Evolutionary conservation across 64 coral and sea anemone species (phyloP), one percentile per base, ranked within the genome.

Genomic region (Montipora foliosa): DNA sequence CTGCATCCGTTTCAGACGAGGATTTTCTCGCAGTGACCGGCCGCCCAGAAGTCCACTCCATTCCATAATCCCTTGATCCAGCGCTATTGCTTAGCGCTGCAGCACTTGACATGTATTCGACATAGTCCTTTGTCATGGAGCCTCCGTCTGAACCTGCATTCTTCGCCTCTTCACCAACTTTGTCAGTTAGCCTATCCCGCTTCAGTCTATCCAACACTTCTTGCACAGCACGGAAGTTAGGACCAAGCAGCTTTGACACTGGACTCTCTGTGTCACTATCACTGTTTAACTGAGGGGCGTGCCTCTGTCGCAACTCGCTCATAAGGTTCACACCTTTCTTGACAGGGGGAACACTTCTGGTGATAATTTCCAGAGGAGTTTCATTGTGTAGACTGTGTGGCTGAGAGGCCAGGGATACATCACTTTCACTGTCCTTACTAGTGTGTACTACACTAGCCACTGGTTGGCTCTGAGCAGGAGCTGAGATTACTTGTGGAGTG

Each of bases 161-260:
- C 1, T 86, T 64, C 16, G 47, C 66, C 8, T 86, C 45, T 22
- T 72, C 82, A 71, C 48, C 87, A 14, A 71, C 77, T 20, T 69
- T 80, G 58, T 59, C 52, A 19, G 49, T 24, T 74, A 99, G 90
- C 53, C 71, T 89, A 68, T 94, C 89, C 74, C 89, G 87, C 86
- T 89, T 96, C 58, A 92, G 82, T 74, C 88, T 91, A 14, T 96
- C 69, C 25, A 99, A 75, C 78, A 96, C 93, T 57, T 99, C 55
- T 29, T 99, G 92, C 11, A 95, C 94, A 45, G 95, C 98, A 75
- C 80, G 96, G 58, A 99, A 99, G 80, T 93, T 96, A 87, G 98
- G 98, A 19, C 98, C 98, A n/a, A 99, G 93, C 47, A 99, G 92
- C 76, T 94, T 96, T n/a, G 98, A 96, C 4, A 99, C 98, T 6